Evolutionary conservation across 2,888 invertebrate genomes (phyloP).

Genomic region (Exocentrus adspersus): DNA sequence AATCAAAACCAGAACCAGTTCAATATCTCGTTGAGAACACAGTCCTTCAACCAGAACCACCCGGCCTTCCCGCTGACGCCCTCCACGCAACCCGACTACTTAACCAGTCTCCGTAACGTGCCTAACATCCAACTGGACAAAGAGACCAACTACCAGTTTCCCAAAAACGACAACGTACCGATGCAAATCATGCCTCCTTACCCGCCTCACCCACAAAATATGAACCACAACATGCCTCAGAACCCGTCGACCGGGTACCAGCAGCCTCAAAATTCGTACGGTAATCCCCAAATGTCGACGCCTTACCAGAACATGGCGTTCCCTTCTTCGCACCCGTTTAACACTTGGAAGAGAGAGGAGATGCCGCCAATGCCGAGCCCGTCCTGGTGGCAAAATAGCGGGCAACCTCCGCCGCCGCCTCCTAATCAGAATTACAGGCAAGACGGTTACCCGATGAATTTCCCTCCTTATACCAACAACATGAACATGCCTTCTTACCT

Average conservation of each 20-base stretch:
- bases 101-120: conserved; percentile 51
- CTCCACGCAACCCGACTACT: conserved; percentile 48
- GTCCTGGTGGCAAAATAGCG: conserved; percentile 37
- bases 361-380: conserved; percentile 31
- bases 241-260: conserved; percentile 24
- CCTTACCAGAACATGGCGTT: conserved; percentile 40
- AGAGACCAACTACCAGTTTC: conserved; percentile 39
- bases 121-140: conserved; percentile 44
- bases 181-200: conserved; percentile 38
- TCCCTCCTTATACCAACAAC: conserved; percentile 14
- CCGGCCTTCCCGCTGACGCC: conserved; percentile 45
- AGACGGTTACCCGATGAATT: conserved; percentile 22
- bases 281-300: conserved; percentile 17
- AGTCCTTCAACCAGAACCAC: conserved; percentile 51
- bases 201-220: conserved; percentile 25
- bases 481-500: conserved; percentile 21
- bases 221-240: conserved; percentile 23
- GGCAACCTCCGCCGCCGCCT: conserved; percentile 29
- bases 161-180: conserved; percentile 34
- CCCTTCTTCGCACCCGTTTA: conserved; percentile 42
- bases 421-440: conserved; percentile 30
- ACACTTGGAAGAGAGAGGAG: conserved; percentile 43
- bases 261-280: conserved; percentile 15
- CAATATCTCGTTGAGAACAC: conserved; percentile 45
- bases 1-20: conserved; percentile 42